Conservation (phyloP, 2,797 vertebrate species). For the Oreochromis grahami region DNA sequence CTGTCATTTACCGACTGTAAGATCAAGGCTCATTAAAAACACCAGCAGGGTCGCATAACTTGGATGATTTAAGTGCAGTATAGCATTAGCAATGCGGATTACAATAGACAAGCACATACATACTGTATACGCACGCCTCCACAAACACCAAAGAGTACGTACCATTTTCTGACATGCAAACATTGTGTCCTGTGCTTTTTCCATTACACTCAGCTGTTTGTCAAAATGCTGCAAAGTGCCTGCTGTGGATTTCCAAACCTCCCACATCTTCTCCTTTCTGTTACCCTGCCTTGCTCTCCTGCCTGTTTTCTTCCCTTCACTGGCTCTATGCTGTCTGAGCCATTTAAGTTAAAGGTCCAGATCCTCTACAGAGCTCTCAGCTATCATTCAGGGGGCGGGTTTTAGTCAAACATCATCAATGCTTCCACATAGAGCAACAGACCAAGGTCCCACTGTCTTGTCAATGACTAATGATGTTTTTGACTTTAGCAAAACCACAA, state of each 20-base stretch:
- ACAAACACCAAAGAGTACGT: not conserved
- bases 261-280: conserved; percentile 35
- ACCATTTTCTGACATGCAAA: conserved; percentile 41
- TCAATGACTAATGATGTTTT: not conserved
- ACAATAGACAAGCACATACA: not conserved
- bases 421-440: not conserved
- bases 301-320: not conserved
- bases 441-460: not conserved
- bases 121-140: not conserved
- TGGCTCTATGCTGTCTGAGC: not conserved
- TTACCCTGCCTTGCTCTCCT: not conserved
- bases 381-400: conserved; percentile 16
- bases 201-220: conserved; percentile 11
- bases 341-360: not conserved
- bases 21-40: not conserved
- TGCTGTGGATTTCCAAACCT: conserved; percentile 37
- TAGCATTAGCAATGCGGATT: not conserved
- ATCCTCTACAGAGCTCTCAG: not conserved
- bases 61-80: not conserved
- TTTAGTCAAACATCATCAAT: conserved; percentile 7
- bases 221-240: conserved; percentile 19
- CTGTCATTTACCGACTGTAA: fast-evolving
- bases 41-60: not conserved
- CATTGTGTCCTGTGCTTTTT: conserved; percentile 6
- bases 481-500: not conserved